phyloP scores from a whole-genome alignment of 2,888 invertebrate genomes.

The Nemurella pictetii region DNA sequence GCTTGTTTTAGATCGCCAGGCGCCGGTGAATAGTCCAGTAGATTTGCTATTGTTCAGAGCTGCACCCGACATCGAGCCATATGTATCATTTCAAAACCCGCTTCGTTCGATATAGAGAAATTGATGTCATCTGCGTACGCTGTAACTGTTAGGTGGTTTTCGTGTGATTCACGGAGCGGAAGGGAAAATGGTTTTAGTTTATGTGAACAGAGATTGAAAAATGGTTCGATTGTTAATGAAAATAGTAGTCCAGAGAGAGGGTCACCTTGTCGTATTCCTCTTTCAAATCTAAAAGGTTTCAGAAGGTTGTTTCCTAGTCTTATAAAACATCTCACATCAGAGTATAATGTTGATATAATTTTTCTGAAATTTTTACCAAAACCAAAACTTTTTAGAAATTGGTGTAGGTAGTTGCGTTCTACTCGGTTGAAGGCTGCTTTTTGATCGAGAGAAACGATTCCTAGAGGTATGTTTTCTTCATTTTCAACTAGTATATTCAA shows the following conservation, averaged over 20 bases:
- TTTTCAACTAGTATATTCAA: too few relatives aligned
- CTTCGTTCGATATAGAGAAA: not conserved
- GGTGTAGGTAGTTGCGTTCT: too few relatives aligned
- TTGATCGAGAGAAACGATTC: too few relatives aligned
- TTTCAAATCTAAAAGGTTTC: not conserved
- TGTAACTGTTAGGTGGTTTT: not conserved
- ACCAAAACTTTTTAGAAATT: too few relatives aligned
- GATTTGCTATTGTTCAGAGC: too few relatives aligned
- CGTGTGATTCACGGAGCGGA: not conserved
- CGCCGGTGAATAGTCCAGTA: not conserved
- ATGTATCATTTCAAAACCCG: not conserved
- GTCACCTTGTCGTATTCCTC: not conserved
- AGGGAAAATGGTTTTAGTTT: not conserved
- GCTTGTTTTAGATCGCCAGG: not conserved
- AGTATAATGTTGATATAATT: not conserved
- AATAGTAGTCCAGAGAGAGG: slow-evolving; percentile 1
- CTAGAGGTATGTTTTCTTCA: too few relatives aligned
- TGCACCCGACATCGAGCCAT: not conserved
- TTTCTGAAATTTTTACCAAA: too few relatives aligned
- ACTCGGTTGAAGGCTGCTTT: too few relatives aligned
- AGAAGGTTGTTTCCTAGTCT: not conserved
- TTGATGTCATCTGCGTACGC: not conserved
- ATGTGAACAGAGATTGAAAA: not conserved
- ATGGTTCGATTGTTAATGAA: not conserved
- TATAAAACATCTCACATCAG: not conserved